Evolutionary conservation across 2,888 invertebrate genomes (phyloP).

Genomic region (Megastigmus dorsalis): DNA sequence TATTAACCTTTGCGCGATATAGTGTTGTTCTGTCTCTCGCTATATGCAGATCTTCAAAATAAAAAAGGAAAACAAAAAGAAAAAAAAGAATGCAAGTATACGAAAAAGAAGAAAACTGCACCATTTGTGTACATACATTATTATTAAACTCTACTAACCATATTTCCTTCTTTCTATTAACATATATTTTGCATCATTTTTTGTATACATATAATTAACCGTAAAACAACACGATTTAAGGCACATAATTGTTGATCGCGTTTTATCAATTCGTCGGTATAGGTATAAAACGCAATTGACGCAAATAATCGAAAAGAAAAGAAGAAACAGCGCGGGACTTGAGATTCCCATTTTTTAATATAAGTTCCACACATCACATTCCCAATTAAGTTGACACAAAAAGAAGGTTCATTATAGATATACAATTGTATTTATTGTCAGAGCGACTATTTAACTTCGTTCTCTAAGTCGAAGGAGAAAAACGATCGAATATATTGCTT

Average conservation of each 20-base stretch:
- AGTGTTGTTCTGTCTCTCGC: conserved; percentile 28
- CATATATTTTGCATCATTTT: conserved; percentile 20
- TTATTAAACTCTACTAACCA: conserved; percentile 16
- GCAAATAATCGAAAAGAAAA: conserved; percentile 30
- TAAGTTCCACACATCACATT: conserved; percentile 37
- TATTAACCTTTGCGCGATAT: conserved; percentile 43
- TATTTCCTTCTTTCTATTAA: conserved; percentile 33
- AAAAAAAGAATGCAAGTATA: conserved; percentile 30
- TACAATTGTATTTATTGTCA: conserved; percentile 44
- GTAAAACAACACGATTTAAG: conserved; percentile 41
- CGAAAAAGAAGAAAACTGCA: conserved; percentile 42
- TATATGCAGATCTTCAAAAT: conserved; percentile 40
- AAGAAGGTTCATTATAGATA: conserved; percentile 28
- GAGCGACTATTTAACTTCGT: conserved; percentile 37
- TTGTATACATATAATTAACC: conserved; percentile 32
- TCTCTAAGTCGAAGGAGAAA: conserved; percentile 24
- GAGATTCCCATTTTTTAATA: conserved; percentile 46
- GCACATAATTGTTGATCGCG: conserved; percentile 40
- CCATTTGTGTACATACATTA: conserved; percentile 24
- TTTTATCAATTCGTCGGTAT: neutral
- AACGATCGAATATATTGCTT: conserved; percentile 46
- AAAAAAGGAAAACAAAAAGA: conserved; percentile 16
- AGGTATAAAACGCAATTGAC: neutral
- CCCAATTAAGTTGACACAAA: conserved; percentile 47
- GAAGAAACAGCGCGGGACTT: conserved; percentile 37